Evolutionary conservation across 2,113 vertebrate genomes (phyloP).

Genomic region (Anolis carolinensis): DNA sequence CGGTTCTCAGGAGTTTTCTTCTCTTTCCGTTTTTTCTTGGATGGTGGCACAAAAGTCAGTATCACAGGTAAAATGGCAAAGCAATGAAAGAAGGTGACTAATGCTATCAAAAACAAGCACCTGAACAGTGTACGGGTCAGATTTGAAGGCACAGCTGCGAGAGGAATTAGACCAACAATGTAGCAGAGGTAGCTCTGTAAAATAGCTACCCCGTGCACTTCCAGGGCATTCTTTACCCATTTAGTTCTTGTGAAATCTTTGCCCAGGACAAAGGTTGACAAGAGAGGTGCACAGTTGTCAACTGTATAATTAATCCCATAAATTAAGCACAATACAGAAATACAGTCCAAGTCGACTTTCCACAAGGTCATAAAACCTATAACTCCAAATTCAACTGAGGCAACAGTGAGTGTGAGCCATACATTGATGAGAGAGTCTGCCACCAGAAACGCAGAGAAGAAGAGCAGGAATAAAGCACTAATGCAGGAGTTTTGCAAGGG

Average conservation of each 20-base stretch:
- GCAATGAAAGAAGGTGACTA: slow-evolving; percentile 98
- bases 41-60: slow-evolving; percentile 96
- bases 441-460: slow-evolving; percentile 93
- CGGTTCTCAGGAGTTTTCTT: slow-evolving; percentile 83
- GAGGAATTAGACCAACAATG: slow-evolving; percentile 90
- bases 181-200: slow-evolving; percentile 98
- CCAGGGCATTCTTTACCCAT: slow-evolving; percentile 95
- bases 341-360: slow-evolving; percentile 96
- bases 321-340: slow-evolving; percentile 96
- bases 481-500: slow-evolving; percentile 97
- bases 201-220: slow-evolving; percentile 94
- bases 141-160: slow-evolving; percentile 95
- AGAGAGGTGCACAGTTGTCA: slow-evolving; percentile 93
- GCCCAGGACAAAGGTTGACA: slow-evolving; percentile 94
- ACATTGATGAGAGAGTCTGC: slow-evolving; percentile 93
- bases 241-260: slow-evolving; percentile 95
- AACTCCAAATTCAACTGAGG: slow-evolving; percentile 95
- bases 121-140: slow-evolving; percentile 97
- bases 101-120: slow-evolving; percentile 96
- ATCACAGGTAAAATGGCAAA: slow-evolving; percentile 98
- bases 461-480: slow-evolving; percentile 95
- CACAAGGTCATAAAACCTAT: slow-evolving; percentile 99
- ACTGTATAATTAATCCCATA: slow-evolving; percentile 95
- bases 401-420: slow-evolving; percentile 94
- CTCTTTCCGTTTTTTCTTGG: slow-evolving; percentile 89